Evolutionary conservation across 2,888 invertebrate species (phyloP), one percentile per base, ranked within the genome.

Genomic region (Meghimatium bilineatum): DNA sequence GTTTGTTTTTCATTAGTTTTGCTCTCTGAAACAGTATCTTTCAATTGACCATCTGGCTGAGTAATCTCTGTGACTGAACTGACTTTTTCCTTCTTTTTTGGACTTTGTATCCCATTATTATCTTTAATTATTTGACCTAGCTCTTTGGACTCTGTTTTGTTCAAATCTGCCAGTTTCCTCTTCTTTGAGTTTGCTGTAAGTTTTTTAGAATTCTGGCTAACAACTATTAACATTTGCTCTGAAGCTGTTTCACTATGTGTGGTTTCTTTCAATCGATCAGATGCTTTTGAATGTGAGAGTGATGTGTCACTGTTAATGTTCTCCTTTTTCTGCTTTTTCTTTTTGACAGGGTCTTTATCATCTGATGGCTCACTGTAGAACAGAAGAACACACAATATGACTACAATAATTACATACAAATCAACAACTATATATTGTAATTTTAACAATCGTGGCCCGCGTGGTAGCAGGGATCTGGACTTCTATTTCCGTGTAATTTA

Each of bases 321-420:
- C 44, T 52, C 32, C 66, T 74, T 60, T 52, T 36, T 83, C 66
- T 32, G 56, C n/a, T 71, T 69, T 60, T 79, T 78, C 67, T 79
- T 74, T 60, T 72, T 75, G 17, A 8, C 44, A 44, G 29, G 32
- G 8, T 23, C 67, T 67, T 26, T 8, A 29, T 29, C 72, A 49
- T 6, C 14, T 17, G 72, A 74, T 3, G 49, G 14, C 49, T 74
- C 49, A 1, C 72, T 74, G 72, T 17, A 29, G 49, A 63, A 56
- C 3, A 56, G 56, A 56, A 12, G 44, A 44, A 12, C 44, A 8
- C 44, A 44, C 12, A 44, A 8, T 44, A 44, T 44, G 44, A 44
- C 44, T 44, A 12, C 6, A 44, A 44, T 44, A 44, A 44, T 44
- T 8, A 44, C 5, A 44, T 44, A 44, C 5, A 44, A 44, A n/a